These are phyloP conservation scores for Coptodon rendalli DNA, from an alignment of 2,113 vertebrate species.

Conservation along the genomic window DNA sequence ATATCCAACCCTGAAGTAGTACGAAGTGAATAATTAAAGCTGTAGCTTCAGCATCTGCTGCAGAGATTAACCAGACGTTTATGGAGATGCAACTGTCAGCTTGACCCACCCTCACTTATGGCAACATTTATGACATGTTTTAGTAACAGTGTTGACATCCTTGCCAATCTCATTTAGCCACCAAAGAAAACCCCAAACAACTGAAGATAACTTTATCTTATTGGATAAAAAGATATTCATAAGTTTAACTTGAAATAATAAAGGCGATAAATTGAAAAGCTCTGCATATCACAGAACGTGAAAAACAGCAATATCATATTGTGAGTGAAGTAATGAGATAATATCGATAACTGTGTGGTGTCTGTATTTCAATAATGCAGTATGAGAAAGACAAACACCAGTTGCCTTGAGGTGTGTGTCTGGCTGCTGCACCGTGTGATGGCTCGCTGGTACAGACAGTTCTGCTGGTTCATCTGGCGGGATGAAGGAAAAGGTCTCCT, in stretches of 20 bases:
- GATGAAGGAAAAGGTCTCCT: background rate
- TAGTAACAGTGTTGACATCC: background rate
- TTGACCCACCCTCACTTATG: background rate
- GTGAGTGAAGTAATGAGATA: background rate
- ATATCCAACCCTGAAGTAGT: background rate
- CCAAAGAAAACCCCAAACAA: background rate
- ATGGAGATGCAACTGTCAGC: background rate
- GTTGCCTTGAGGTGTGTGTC: background rate
- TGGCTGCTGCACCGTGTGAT: background rate
- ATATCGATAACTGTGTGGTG: background rate
- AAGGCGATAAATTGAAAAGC: background rate
- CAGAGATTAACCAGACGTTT: background rate
- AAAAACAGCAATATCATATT: background rate
- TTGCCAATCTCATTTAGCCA: background rate
- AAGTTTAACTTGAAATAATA: background rate
- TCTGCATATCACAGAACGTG: accelerated
- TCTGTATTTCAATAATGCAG: background rate
- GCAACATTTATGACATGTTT: background rate
- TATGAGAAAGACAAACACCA: background rate
- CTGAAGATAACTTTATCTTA: background rate
- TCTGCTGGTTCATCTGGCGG: background rate
- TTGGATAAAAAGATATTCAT: background rate
- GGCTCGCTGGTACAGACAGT: background rate
- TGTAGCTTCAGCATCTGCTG: background rate
- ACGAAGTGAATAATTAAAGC: background rate